Base-by-base conservation (phyloP, 1,140 invertebrate species). In the Stegodyphus dumicola region DNA sequence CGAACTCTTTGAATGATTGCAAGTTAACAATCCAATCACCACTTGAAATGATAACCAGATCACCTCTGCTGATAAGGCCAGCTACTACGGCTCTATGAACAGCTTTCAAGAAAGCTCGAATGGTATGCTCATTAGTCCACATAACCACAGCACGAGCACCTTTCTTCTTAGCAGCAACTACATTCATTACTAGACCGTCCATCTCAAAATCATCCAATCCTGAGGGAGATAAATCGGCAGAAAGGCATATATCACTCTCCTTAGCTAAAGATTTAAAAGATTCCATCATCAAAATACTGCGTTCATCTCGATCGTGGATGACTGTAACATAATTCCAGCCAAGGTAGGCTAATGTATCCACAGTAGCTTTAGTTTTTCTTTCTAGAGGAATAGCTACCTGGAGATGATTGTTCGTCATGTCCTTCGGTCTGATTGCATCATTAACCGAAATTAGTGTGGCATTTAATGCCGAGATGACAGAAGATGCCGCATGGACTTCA, bases 331-430 rank as follows among this genome's bases (percentile, higher is more conserved):
- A 86, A 33, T 71, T 86, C 84, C 84, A 86, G n/a, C 84, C 89
- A 4, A 91, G 74, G 56, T 89, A 87, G 6, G 89, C 88, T 65
- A 92, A 87, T 2, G 90, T 86, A 78, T 89, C 87, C 4, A 89
- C 86, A 10, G 89, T 88, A 6, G 89, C 90, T 89, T 90, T 86
- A 7, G 85, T 88, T 17, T 88, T 81, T 51, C 87, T 76, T 13
- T 80, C 70, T 11, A 87, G 56, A 9, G 88, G 87, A 5, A 87
- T 56, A 17, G 86, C 88, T 15, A 88, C 74, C 64, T 89, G 88
- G 1, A 69, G 64, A 85, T 77, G 53, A 17, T 49, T 54, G 0
- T 66, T 71, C 10, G 49, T 60, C 64, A 65, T 77, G 53, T 81
- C n/a, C 49, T 87, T 83, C n/a, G 64, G 56, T 9, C 77, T 17